Conservation (phyloP, 2,888 invertebrate genomes). For the Drosophila ustulata region DNA sequence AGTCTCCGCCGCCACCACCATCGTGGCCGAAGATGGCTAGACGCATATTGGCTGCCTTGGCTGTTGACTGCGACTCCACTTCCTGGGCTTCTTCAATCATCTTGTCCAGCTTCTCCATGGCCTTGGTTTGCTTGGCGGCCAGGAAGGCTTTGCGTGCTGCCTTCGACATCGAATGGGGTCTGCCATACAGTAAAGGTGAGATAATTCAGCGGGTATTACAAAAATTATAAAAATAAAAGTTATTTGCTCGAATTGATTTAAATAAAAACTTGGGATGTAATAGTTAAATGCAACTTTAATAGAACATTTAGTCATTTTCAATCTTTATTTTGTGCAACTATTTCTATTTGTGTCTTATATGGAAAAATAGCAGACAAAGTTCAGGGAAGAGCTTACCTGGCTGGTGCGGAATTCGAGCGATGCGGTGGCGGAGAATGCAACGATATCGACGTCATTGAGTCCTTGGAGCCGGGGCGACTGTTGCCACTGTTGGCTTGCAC, state of each 20-base stretch:
- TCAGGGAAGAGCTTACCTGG: conserved; percentile 43
- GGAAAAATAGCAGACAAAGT: too few relatives aligned
- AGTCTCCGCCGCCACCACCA: conserved; percentile 52
- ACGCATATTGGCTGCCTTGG: conserved; percentile 77
- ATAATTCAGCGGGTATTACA: neutral
- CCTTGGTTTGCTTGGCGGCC: conserved; percentile 84
- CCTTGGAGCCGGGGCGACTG: conserved; percentile 62
- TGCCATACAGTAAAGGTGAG: conserved; percentile 2
- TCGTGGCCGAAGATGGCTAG: conserved; percentile 68
- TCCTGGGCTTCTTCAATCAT: conserved; percentile 85
- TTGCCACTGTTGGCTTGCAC: conserved; percentile 52
- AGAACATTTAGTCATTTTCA: too few relatives aligned
- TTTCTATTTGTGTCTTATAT: too few relatives aligned
- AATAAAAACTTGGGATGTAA: too few relatives aligned
- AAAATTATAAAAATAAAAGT: too few relatives aligned
- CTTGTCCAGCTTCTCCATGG: conserved; percentile 84
- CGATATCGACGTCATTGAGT: conserved; percentile 75
- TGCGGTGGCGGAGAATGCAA: conserved; percentile 75
- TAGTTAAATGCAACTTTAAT: too few relatives aligned
- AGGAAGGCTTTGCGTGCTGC: conserved; percentile 82
- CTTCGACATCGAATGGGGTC: conserved; percentile 80
- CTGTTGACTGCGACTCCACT: conserved; percentile 80
- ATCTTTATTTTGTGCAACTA: too few relatives aligned
- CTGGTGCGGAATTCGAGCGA: conserved; percentile 75
- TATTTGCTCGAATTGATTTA: too few relatives aligned